These are phyloP conservation scores for Tenualosa ilisha DNA, from an alignment of 2,797 vertebrate species.

Conservation along the genomic window DNA sequence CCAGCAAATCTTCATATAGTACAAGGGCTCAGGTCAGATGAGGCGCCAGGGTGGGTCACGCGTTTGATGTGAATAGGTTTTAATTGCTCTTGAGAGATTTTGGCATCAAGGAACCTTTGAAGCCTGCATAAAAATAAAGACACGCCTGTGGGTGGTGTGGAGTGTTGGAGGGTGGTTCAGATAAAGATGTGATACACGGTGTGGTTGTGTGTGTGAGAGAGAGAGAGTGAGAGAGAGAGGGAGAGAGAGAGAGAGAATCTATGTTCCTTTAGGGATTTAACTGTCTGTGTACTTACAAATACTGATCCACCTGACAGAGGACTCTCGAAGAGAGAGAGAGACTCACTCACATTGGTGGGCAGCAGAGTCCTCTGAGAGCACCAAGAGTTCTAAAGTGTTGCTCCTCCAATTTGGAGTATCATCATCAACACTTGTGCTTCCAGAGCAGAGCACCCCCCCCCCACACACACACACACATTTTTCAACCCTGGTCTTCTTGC, in stretches of 20 bases:
- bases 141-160: conserved; percentile 25
- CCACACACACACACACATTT: neutral
- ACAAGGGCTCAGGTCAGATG: neutral
- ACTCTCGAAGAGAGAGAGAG: neutral
- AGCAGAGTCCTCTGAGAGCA: neutral
- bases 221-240: neutral
- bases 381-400: neutral
- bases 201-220: neutral
- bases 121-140: conserved; percentile 41
- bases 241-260: neutral
- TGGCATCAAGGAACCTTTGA: conserved; percentile 28
- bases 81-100: conserved; percentile 38
- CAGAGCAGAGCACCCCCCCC: neutral
- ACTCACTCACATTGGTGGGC: neutral
- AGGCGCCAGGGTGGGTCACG: neutral
- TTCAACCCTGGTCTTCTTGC: neutral
- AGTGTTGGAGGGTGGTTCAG: neutral
- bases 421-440: neutral
- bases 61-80: conserved; percentile 37
- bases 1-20: neutral
- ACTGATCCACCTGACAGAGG: neutral
- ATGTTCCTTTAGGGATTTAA: neutral
- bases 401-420: neutral
- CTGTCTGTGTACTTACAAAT: neutral
- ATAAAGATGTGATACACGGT: neutral